Percentiles rank a stretch among this genome's conserved stretches.
These are phyloP conservation scores for Diogma glabrata DNA, from an alignment of 2,888 invertebrate species.

Conservation along the genomic window DNA sequence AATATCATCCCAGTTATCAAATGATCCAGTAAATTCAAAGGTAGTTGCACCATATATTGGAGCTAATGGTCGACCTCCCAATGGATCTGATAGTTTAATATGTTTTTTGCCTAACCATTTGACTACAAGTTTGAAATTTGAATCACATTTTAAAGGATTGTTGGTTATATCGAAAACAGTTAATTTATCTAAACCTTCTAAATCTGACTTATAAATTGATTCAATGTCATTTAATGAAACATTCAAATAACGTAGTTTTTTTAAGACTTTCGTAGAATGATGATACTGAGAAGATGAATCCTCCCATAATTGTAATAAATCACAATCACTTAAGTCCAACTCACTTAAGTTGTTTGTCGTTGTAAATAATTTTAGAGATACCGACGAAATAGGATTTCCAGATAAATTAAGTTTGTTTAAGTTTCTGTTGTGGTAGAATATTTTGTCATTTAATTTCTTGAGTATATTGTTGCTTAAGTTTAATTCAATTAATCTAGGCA, in stretches of 20 bases:
- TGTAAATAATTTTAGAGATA: constrained; percentile 55
- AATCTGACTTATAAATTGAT: neutral
- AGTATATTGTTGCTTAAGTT: constrained; percentile 63
- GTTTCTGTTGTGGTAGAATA: constrained; percentile 55
- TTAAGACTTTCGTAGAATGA: constrained; percentile 36
- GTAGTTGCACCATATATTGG: constrained; percentile 13
- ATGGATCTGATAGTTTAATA: constrained; percentile 27
- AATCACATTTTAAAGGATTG: constrained; percentile 57
- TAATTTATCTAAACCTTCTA: constrained; percentile 24
- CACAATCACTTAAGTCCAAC: constrained; percentile 59
- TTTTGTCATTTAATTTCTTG: constrained; percentile 44
- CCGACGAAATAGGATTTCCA: constrained; percentile 54
- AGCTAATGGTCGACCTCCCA: constrained; percentile 27
- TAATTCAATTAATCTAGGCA: constrained; percentile 51
- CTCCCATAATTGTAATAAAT: constrained; percentile 43
- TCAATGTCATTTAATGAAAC: constrained; percentile 31
- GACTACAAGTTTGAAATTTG: constrained; percentile 54
- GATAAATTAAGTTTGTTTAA: constrained; percentile 55
- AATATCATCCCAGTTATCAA: constrained; percentile 7
- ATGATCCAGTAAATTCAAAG: constrained; percentile 9
- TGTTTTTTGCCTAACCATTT: constrained; percentile 21
- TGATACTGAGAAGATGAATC: constrained; percentile 24
- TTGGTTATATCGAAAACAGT: constrained; percentile 42
- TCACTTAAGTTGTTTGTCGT: constrained; percentile 48
- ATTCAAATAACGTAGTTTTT: constrained; percentile 45